Percentiles rank a stretch among this genome's conserved stretches.
phyloP scores from a whole-genome alignment of 2,888 invertebrate species.

The Eupithecia subfuscata region DNA sequence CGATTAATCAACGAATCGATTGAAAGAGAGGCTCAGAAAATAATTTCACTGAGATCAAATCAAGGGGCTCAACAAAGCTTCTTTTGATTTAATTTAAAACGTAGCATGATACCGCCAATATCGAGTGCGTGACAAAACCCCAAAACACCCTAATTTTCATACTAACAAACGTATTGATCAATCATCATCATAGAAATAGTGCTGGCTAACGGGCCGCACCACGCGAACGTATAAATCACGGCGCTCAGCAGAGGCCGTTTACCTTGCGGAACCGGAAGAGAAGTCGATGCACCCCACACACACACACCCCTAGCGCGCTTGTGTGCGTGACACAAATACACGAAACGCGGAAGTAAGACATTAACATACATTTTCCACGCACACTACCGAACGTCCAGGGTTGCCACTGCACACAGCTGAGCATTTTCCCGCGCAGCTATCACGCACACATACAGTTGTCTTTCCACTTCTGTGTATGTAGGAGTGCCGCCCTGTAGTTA shows the following conservation, averaged over 20 bases:
- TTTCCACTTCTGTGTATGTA: slow-evolving; percentile 56
- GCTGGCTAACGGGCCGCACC: slow-evolving; percentile 69
- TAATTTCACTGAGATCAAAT: neutral
- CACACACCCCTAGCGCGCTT: slow-evolving; percentile 53
- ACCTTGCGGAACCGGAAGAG: slow-evolving; percentile 77
- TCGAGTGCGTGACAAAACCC: slow-evolving; percentile 29
- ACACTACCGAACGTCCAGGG: slow-evolving; percentile 55
- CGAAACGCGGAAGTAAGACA: slow-evolving; percentile 76
- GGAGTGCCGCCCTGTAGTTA: slow-evolving; percentile 73
- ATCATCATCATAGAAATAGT: slow-evolving; percentile 56
- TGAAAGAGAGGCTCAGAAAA: neutral
- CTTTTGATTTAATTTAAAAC: neutral
- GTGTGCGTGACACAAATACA: slow-evolving; percentile 75
- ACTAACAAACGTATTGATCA: slow-evolving; percentile 51
- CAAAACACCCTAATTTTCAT: slow-evolving; percentile 38
- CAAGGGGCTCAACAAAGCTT: neutral
- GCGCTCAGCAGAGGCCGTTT: slow-evolving; percentile 69
- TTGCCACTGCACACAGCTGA: slow-evolving; percentile 45
- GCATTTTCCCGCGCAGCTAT: slow-evolving; percentile 19
- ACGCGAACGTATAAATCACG: slow-evolving; percentile 80
- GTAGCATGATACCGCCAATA: neutral
- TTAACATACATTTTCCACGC: slow-evolving; percentile 77
- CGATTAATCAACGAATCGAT: neutral
- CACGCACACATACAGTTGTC: slow-evolving; percentile 46
- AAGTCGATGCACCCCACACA: slow-evolving; percentile 80